Base-by-base conservation (phyloP, 23 tunicate genomes). In the Ciona savignyi region DNA sequence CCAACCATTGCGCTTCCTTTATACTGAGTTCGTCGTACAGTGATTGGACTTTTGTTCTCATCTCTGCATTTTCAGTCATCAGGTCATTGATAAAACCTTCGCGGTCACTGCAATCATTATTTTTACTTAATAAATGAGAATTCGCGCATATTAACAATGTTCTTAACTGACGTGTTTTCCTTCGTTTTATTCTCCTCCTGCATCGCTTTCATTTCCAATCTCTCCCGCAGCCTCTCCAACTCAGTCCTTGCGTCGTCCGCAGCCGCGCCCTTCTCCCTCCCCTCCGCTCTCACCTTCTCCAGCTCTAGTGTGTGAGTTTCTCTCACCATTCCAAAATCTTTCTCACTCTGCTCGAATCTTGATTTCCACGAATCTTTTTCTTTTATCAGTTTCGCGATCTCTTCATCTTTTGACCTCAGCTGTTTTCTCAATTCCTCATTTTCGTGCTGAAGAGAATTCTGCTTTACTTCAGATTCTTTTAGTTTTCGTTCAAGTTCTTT, bases 1-100 rank as follows among this genome's bases (percentile, higher is more conserved):
- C 63, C 62, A 88, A 51, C 90, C 97, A 91, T 27, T 30, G 30
- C 3, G 91, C 97, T 68, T 91, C 97, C 76, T 91, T 91, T 6
- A 71, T 86, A 33, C 91, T 91, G 2, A 91, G 79, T 30, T 91
- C 83, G 33, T 73, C 67, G 26, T 60, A 62, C 24, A 91, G 66
- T 24, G 77, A 32, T 60, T 84, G 86, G 29, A 77, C 74, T 74
- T 91, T 80, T 1, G 28, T 80, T n/a, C 91, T 78, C 49, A 91
- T 30, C 23, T 27, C 67, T 9, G 90, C 90, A 71, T 91, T 91
- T 35, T 91, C 97, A 31, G 70, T 75, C 30, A 83, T 91, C 72
- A 91, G 35, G 35, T 61, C 80, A 19, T 80, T 71, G 29, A 85
- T 91, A 56, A 74, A 79, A 20, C 61, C 60, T 72, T 91, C 91